Percentiles rank a stretch among this genome's conserved stretches.
These are phyloP conservation scores for Nothobranchius furzeri DNA, from an alignment of 2,113 vertebrate species.

Conservation along the genomic window DNA sequence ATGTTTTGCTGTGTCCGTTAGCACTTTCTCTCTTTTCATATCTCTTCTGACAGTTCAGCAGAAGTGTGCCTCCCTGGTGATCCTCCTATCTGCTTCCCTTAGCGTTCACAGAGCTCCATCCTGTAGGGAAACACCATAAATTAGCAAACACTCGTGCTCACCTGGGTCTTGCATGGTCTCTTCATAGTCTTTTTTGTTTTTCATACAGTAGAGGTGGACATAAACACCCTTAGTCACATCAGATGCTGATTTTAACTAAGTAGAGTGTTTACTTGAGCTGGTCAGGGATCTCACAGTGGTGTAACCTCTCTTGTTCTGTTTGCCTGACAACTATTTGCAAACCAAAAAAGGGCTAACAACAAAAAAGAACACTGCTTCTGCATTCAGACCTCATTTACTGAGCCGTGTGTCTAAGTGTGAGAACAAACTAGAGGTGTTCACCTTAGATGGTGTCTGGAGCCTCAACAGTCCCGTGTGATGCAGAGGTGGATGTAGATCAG, in stretches of 20 bases:
- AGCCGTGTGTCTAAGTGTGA: not conserved
- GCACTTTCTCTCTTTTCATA: constrained; percentile 12
- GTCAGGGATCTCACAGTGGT: constrained; percentile 28
- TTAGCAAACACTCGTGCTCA: constrained; percentile 7
- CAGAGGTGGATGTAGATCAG: constrained; percentile 33
- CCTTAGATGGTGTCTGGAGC: not conserved
- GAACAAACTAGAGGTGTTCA: constrained; percentile 5
- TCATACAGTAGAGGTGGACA: no score
- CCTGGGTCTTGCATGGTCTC: no score
- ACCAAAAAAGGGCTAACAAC: no score
- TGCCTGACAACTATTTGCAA: not conserved
- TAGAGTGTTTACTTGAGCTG: constrained; percentile 30
- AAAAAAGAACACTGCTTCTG: constrained; percentile 22
- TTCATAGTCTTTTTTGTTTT: no score
- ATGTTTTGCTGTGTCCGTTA: constrained; percentile 38
- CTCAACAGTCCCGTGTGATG: constrained; percentile 4
- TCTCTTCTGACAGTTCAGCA: constrained; percentile 41
- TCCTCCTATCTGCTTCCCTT: constrained; percentile 43
- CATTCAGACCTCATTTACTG: constrained; percentile 31
- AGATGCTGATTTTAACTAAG: not conserved
- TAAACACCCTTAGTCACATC: no score
- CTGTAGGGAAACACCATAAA: constrained; percentile 27
- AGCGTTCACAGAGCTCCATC: constrained; percentile 46
- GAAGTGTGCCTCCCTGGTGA: constrained; percentile 46
- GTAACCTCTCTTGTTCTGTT: constrained; percentile 22